Evolutionary conservation across 2,113 vertebrate species (phyloP), one percentile per base, ranked within the genome.

Genomic region (Anthoscopus minutus): DNA sequence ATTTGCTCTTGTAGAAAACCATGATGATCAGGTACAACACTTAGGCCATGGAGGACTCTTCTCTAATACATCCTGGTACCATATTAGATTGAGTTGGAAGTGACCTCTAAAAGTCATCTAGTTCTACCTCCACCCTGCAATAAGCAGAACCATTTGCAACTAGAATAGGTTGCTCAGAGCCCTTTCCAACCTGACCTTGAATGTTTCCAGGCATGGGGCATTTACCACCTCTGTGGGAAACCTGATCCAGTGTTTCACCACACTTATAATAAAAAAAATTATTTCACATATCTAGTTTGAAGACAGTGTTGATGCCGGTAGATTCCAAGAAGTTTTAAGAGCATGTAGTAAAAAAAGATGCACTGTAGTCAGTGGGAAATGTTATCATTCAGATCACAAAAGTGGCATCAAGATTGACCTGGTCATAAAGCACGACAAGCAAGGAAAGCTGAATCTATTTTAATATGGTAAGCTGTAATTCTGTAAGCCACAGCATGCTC

Each of bases 91-190:
- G 24, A 31, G 20, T 18, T 67, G 28, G 24, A 74, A 67, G 30
- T 14, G 12, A 27, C 35, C 12, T 54, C 45, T 64, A 48, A 77
- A 77, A 11, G 6, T 56, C 3, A 30, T 20, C 10, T 45, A 66
- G 37, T 61, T 27, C 7, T 44, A 4, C 4, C 5, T 0, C 4
- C 0, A 45, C 24, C 15, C 12, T 56, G 15, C n/a, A 47, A 18
- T 13, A 1, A 44, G 4, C 6, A 73, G 30, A 12, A 31, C 6
- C 15, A 38, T 72, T 64, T 77, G 38, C 20, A 47, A 22, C 35
- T 50, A 24, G 7, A 66, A 27, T 14, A 51, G 4, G 6, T 24
- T 58, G 5, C 31, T 89, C 31, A 40, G 35, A 64, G 38, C 24
- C 28, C 7, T 0, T 0, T 54, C 28, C 7, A 78, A 30, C 35